Base-by-base conservation (phyloP, 2,797 vertebrate genomes). In the Pristis pectinata region DNA sequence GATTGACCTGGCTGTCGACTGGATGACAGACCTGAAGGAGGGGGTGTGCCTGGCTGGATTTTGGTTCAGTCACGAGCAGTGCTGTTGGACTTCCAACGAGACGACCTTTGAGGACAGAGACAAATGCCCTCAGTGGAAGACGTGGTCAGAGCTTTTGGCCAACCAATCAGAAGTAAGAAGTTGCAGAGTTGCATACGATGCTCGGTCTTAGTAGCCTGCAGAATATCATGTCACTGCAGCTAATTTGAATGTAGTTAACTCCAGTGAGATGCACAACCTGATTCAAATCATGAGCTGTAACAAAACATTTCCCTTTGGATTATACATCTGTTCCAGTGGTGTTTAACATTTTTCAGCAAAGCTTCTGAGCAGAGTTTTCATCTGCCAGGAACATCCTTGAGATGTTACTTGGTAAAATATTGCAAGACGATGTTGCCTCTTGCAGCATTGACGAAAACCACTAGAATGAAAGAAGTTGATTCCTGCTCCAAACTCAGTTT, bases 11-110 rank as follows among this genome's bases (percentile, higher is more conserved):
- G 99, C 99, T 0, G 99, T 99, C 95, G 99, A 99, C 96, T 99
- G 99, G 99, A 99, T 99, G 99, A 99, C 99, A 0, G 99, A 99
- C 96, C 97, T 99, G 96, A 99, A 99, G 93, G 99, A 99, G 85
- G 99, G 99, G 0, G 98, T 99, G 95, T 99, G 99, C 95, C 96
- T 99, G 30, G 97, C 98, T 0, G 98, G 98, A 2, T 99, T 99
- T 97, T 99, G 98, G 98, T 99, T 99, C 97, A 99, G 98, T 96
- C 99, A 99, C 0, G 99, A 99, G 96, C 99, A 99, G 96, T 99
- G 99, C 96, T 99, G 99, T 97, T 99, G 99, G 99, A 98, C 98
- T 0, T 99, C 98, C 77, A 98, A 98, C 0, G 98, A 99, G 97
- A 99, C 98, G 0, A 99, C 99, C 0, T 99, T 99, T 0, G 98